Conservation (phyloP, 2,888 invertebrate species). For the Drosophila cyrtoloma region DNA sequence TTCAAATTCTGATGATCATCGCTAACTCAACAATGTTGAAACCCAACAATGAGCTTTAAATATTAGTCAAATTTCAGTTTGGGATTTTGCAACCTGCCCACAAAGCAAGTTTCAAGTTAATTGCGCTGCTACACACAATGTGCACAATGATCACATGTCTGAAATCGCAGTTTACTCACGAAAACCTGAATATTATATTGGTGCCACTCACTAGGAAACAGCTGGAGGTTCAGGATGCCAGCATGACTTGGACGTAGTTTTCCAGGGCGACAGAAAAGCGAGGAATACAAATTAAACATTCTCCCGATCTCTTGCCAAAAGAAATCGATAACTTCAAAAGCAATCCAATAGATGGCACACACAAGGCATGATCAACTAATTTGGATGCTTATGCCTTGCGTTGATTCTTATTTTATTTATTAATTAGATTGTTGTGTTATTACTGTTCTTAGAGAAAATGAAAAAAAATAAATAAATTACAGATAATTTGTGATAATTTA, state of each 20-base stretch:
- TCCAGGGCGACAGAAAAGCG: conserved; percentile 73
- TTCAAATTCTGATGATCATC: neutral
- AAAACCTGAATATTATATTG: no score
- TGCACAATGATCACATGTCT: neutral
- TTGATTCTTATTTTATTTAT: neutral
- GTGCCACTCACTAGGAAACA: no score
- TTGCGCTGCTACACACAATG: conserved; percentile 9
- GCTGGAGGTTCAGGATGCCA: no score
- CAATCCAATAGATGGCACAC: conserved; percentile 83
- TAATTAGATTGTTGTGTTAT: neutral
- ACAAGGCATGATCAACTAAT: conserved; percentile 73
- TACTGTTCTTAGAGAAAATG: neutral
- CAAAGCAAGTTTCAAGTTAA: neutral
- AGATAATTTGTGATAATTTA: neutral
- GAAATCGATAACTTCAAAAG: conserved; percentile 81
- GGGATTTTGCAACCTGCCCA: neutral
- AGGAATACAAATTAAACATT: conserved; percentile 83
- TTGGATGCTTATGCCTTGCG: conserved; percentile 84
- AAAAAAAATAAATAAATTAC: neutral
- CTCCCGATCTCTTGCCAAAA: conserved; percentile 75
- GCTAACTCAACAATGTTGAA: neutral
- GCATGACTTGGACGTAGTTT: no score
- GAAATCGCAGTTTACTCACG: no score
- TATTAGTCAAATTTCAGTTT: neutral
- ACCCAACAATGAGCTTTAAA: no score